Conservation (phyloP, 2,888 invertebrate genomes). For the Hoplodrina blanda region DNA sequence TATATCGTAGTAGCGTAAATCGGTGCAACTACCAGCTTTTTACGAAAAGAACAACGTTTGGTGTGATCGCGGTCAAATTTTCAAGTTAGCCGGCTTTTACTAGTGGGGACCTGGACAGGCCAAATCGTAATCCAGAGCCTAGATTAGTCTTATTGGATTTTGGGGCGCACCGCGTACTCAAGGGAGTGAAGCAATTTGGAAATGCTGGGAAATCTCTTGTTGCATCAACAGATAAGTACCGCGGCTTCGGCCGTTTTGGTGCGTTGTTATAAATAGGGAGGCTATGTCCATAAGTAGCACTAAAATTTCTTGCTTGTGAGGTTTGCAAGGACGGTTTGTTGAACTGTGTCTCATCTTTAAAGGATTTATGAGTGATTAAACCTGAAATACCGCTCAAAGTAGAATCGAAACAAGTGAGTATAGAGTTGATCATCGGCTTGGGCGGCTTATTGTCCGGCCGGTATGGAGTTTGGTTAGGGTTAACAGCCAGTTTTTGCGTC, state of each 20-base stretch:
- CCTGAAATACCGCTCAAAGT: constrained; percentile 26
- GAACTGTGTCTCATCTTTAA: no score
- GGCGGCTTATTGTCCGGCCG: constrained; percentile 35
- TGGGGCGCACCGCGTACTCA: not conserved
- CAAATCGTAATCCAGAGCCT: not conserved
- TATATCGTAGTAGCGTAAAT: no score
- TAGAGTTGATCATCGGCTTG: constrained; percentile 34
- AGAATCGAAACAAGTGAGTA: constrained; percentile 60
- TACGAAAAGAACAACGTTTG: no score
- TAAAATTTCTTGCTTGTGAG: not conserved
- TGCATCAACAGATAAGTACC: not conserved
- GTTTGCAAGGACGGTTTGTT: not conserved
- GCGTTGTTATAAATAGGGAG: not conserved
- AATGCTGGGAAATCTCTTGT: not conserved
- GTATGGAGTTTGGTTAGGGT: constrained; percentile 3
- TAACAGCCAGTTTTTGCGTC: not conserved
- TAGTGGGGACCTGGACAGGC: not conserved
- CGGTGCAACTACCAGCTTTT: no score
- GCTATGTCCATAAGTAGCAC: not conserved
- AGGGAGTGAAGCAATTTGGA: not conserved
- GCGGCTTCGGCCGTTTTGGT: not conserved
- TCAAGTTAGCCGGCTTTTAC: not conserved
- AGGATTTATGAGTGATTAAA: no score
- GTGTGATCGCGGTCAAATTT: no score
- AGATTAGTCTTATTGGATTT: not conserved